phyloP scores from a whole-genome alignment of 2,888 invertebrate genomes.

The Lochmaea capreae region DNA sequence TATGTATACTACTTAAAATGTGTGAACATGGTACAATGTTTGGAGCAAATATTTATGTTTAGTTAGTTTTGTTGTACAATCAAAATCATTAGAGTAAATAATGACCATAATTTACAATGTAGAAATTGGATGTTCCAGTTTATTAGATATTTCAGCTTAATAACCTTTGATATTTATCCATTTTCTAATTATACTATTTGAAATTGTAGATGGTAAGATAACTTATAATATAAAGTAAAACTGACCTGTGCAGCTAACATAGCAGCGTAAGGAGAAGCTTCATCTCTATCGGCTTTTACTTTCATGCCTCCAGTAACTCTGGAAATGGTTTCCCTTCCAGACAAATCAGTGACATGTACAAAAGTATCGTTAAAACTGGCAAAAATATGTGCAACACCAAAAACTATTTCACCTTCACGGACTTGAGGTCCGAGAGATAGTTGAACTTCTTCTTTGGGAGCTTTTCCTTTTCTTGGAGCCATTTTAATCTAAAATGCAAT shows the following conservation, averaged over 20 bases:
- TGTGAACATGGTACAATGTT: too few species aligned
- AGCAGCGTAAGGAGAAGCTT: slow-evolving; percentile 99
- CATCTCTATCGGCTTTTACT: slow-evolving; percentile 99
- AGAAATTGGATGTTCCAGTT: too few species aligned
- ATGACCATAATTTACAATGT: too few species aligned
- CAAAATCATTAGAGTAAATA: too few species aligned
- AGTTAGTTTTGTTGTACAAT: too few species aligned
- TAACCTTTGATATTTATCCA: too few species aligned
- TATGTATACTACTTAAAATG: too few species aligned
- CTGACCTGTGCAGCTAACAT: slow-evolving; percentile 99
- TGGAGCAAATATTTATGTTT: too few species aligned
- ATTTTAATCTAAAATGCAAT: slow-evolving; percentile 67
- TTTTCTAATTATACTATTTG: too few species aligned
- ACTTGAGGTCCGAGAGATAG: slow-evolving; percentile 96
- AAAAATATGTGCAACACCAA: slow-evolving; percentile 99
- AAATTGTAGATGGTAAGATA: background rate
- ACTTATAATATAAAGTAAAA: slow-evolving; percentile 27
- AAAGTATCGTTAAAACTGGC: slow-evolving; percentile 99
- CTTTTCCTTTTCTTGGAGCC: slow-evolving; percentile 98
- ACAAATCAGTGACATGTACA: slow-evolving; percentile 99
- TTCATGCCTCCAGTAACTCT: slow-evolving; percentile 99
- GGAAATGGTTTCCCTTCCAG: slow-evolving; percentile 94
- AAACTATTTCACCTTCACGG: slow-evolving; percentile 96
- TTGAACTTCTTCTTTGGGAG: slow-evolving; percentile 96
- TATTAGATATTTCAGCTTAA: too few species aligned